Conservation (phyloP, 2,888 invertebrate species). For the Desoria tigrina region DNA sequence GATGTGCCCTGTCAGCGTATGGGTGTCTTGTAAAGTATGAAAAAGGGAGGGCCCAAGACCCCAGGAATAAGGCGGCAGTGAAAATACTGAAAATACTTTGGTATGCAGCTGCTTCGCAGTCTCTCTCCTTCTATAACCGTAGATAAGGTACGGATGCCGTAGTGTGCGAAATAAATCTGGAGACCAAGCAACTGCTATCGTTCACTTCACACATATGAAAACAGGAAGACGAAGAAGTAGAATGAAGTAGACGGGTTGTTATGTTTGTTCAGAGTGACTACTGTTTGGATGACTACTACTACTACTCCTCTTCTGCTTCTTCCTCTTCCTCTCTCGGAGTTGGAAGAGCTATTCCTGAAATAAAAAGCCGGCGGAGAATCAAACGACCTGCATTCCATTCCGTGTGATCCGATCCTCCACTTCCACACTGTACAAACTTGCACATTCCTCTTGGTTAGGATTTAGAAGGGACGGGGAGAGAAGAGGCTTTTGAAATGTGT, state of each 20-base stretch:
- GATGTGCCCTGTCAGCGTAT: slow-evolving; percentile 13
- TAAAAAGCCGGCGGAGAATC: slow-evolving; percentile 19
- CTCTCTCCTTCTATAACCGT: not conserved
- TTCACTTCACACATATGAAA: slow-evolving; percentile 7
- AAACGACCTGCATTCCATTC: slow-evolving; percentile 21
- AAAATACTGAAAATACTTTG: not conserved
- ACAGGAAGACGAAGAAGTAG: not conserved
- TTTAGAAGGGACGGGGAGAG: too few relatives aligned
- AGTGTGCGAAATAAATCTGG: slow-evolving; percentile 18
- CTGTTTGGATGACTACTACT: slow-evolving; percentile 1
- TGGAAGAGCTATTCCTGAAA: slow-evolving; percentile 4
- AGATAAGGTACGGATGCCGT: slow-evolving; percentile 5
- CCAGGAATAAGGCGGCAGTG: too few relatives aligned
- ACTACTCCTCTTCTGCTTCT: too few relatives aligned
- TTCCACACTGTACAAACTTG: not conserved
- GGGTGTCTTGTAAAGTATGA: not conserved
- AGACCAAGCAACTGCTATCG: slow-evolving; percentile 5
- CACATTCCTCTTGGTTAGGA: too few relatives aligned
- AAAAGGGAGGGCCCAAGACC: not conserved
- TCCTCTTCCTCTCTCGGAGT: too few relatives aligned
- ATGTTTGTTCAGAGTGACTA: slow-evolving; percentile 9
- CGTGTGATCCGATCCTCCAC: slow-evolving; percentile 13
- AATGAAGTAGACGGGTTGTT: slow-evolving; percentile 1
- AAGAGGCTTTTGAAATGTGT: too few relatives aligned
- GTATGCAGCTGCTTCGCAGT: not conserved